phyloP scores from a whole-genome alignment of 2,113 vertebrate genomes.

The Glareola pratincola region DNA sequence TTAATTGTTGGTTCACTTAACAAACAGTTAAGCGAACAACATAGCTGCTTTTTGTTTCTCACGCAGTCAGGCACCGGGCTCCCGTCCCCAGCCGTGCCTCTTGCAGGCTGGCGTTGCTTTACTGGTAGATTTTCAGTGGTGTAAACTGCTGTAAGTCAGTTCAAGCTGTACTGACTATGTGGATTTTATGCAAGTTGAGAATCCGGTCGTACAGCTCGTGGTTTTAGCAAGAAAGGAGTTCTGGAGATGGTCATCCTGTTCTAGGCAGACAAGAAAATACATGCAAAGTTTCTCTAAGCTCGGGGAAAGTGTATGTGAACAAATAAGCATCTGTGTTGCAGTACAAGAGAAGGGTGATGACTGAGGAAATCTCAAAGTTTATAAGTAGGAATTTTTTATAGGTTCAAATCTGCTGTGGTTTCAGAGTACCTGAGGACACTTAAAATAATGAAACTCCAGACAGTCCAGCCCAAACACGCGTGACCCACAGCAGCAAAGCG shows the following conservation, averaged over 20 bases:
- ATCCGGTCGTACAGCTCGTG: background rate
- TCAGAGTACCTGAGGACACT: constrained; percentile 22
- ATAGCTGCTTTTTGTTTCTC: background rate
- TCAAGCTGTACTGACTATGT: background rate
- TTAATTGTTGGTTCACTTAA: background rate
- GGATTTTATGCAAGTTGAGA: background rate
- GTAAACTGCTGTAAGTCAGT: background rate
- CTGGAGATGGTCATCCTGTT: background rate
- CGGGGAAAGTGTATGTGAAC: background rate
- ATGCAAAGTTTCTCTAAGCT: background rate
- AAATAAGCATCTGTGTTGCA: background rate
- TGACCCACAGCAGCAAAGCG: background rate
- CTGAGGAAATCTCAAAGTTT: constrained; percentile 33
- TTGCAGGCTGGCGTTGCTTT: background rate
- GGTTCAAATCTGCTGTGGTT: constrained; percentile 10
- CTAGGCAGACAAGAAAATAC: background rate
- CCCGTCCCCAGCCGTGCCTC: background rate
- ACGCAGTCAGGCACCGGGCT: background rate
- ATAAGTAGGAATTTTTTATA: background rate
- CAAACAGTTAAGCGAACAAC: background rate
- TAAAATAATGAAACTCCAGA: background rate
- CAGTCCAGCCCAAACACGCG: background rate
- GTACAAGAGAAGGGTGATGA: background rate
- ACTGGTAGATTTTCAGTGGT: background rate
- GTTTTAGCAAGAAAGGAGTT: background rate